Evolutionary conservation across 2,113 vertebrate species (phyloP).

Genomic region (Aptenodytes forsteri): DNA sequence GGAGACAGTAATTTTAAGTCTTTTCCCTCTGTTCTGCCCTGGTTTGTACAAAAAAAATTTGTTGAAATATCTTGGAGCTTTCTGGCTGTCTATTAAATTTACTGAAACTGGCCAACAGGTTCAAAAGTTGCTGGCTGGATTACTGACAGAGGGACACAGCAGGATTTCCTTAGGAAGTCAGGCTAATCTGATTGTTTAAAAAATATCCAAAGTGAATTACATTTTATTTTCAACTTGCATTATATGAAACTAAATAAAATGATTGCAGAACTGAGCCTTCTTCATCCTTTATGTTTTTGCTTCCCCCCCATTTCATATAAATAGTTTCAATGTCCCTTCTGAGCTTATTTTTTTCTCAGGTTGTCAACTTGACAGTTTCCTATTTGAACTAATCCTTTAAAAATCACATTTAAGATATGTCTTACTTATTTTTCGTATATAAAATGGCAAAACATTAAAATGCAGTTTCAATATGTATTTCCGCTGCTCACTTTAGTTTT

Average conservation of each 20-base stretch:
- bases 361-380: not conserved
- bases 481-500: not conserved
- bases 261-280: not conserved
- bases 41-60: not conserved
- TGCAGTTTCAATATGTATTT: not conserved
- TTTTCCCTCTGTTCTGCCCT: not conserved
- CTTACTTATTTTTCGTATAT: not conserved
- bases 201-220: not conserved
- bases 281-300: not conserved
- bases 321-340: not conserved
- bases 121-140: not conserved
- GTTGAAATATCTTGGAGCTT: not conserved
- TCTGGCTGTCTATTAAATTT: not conserved
- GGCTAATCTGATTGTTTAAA: slow-evolving; percentile 2
- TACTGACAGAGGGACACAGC: slow-evolving; percentile 12
- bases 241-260: not conserved
- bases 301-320: not conserved
- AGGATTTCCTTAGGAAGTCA: slow-evolving; percentile 58
- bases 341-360: not conserved
- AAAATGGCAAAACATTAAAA: not conserved
- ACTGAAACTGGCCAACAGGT: not conserved
- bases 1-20: not conserved
- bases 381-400: not conserved
- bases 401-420: not conserved
- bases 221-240: not conserved